Conservation (phyloP, 1,140 invertebrate species). For the Drosophila ambigua region DNA sequence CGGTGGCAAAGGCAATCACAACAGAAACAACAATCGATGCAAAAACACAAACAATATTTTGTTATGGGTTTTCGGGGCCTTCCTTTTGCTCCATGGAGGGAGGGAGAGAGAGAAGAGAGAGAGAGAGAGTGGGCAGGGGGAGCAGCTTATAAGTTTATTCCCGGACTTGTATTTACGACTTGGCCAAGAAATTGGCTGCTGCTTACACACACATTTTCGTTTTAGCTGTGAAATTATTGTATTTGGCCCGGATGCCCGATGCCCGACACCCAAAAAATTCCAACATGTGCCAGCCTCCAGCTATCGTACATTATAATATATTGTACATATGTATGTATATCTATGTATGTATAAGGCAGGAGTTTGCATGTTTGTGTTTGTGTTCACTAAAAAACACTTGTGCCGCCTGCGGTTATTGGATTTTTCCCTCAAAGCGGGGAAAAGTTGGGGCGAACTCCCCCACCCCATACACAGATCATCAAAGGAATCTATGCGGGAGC, state of each 20-base stretch:
- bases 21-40: constrained; percentile 49
- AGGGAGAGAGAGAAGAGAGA: no score
- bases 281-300: constrained; percentile 42
- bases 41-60: constrained; percentile 61
- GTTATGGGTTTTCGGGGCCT: constrained; percentile 30
- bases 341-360: constrained; percentile 8
- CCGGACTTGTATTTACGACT: constrained; percentile 73
- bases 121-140: constrained; percentile 40
- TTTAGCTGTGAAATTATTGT: constrained; percentile 78
- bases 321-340: constrained; percentile 19
- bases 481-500: constrained; percentile 26
- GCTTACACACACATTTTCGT: constrained; percentile 67
- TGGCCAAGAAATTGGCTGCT: constrained; percentile 70
- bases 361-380: constrained; percentile 15
- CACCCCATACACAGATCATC: constrained; percentile 44
- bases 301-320: constrained; percentile 39
- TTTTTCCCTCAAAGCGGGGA: constrained; percentile 32
- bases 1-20: constrained; percentile 48
- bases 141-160: constrained; percentile 77
- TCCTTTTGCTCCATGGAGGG: background rate
- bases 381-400: constrained; percentile 61
- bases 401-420: constrained; percentile 49
- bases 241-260: constrained; percentile 36
- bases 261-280: constrained; percentile 39
- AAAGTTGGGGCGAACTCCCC: background rate